Conservation (phyloP, 2,888 invertebrate species). For the Mythimna impura region DNA sequence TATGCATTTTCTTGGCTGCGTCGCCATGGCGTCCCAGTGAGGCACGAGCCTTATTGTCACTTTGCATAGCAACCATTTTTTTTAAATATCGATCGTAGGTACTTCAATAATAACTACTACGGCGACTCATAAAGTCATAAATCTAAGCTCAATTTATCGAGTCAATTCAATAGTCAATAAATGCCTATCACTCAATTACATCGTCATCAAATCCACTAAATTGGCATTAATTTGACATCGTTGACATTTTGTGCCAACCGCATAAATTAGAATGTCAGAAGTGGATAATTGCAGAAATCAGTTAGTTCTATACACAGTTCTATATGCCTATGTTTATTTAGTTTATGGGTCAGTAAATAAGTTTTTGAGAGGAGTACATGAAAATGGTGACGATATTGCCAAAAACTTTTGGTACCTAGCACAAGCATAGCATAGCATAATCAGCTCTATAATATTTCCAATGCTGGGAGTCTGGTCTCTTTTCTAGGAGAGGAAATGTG, state of each 20-base stretch:
- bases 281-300: constrained; percentile 19
- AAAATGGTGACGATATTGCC: background rate
- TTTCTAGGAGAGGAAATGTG: too few species aligned
- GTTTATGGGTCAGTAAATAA: too few species aligned
- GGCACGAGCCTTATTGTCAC: too few species aligned
- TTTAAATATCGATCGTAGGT: too few species aligned
- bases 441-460: too few species aligned
- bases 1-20: too few species aligned
- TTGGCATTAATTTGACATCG: constrained; percentile 50
- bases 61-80: too few species aligned
- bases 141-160: constrained; percentile 13
- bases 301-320: background rate
- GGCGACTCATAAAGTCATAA: constrained; percentile 16
- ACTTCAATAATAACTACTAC: background rate
- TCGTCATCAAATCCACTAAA: constrained; percentile 32
- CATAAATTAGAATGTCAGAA: constrained; percentile 58
- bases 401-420: background rate
- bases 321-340: background rate
- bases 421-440: too few species aligned
- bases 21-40: too few species aligned
- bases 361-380: background rate
- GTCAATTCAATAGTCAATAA: constrained; percentile 27
- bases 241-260: constrained; percentile 57
- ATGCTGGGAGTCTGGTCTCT: too few species aligned
- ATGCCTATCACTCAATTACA: constrained; percentile 48